Percentiles rank a stretch among this genome's conserved stretches.
phyloP scores from a whole-genome alignment of 2,113 vertebrate species.

The Lathamus discolor region DNA sequence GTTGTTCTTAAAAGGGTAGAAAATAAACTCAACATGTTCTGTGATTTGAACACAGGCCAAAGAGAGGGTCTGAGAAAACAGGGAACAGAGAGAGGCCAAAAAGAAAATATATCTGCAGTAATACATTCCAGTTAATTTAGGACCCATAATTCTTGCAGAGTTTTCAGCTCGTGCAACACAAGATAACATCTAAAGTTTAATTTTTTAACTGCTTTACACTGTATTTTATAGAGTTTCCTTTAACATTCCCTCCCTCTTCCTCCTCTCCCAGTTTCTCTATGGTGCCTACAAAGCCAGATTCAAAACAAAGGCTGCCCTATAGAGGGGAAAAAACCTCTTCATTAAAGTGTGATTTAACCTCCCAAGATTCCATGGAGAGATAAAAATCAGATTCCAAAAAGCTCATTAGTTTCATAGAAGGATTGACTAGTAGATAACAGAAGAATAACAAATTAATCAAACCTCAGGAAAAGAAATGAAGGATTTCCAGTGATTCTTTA shows the following conservation, averaged over 20 bases:
- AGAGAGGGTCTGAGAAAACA: constrained; percentile 49
- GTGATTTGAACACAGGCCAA: constrained; percentile 21
- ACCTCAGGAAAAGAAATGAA: constrained; percentile 2
- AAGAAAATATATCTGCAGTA: constrained; percentile 33
- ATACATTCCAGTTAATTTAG: constrained; percentile 49
- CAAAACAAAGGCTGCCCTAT: constrained; percentile 28
- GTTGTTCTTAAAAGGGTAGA: constrained; percentile 25
- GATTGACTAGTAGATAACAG: neutral
- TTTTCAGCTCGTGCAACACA: neutral
- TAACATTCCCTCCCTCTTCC: neutral
- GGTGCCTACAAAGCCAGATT: neutral
- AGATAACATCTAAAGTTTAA: neutral
- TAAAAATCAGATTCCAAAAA: constrained; percentile 35
- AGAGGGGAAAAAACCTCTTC: neutral
- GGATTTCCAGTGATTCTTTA: neutral
- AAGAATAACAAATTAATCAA: constrained; percentile 54
- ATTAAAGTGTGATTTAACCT: constrained; percentile 9
- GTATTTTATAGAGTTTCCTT: neutral
- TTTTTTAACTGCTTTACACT: neutral
- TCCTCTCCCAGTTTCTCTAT: neutral
- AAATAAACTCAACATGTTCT: neutral
- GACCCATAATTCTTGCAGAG: constrained; percentile 34
- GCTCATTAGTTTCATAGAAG: neutral
- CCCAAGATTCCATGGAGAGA: neutral
- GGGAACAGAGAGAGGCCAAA: constrained; percentile 25